phyloP scores from a whole-genome alignment of 1,140 invertebrate genomes.

The Proctacanthus coquilletti region DNA sequence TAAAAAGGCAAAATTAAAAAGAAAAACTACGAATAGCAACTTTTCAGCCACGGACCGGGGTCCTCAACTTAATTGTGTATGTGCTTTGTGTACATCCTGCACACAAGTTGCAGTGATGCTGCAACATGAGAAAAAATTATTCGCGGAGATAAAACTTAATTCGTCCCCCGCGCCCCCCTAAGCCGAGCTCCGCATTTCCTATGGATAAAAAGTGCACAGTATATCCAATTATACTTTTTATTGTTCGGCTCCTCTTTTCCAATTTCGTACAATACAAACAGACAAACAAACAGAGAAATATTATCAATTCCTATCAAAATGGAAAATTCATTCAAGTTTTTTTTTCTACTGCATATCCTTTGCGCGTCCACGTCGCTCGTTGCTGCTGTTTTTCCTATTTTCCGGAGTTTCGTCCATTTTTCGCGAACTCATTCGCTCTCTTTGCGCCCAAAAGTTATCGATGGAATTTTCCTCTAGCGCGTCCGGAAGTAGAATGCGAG shows the following conservation, averaged over 20 bases:
- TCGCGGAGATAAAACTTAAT: not conserved
- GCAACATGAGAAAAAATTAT: not conserved
- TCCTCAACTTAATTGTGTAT: too few relatives aligned
- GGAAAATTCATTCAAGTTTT: not conserved
- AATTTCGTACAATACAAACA: constrained; percentile 1
- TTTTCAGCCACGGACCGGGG: too few relatives aligned
- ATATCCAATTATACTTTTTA: constrained; percentile 1
- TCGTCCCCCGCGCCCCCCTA: not conserved
- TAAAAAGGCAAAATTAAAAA: too few relatives aligned
- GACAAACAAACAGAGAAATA: constrained; percentile 1
- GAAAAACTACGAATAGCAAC: too few relatives aligned
- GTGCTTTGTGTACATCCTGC: too few relatives aligned
- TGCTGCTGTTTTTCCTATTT: not conserved
- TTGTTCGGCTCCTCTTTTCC: not conserved
- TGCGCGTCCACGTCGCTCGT: not conserved
- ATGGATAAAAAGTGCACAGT: not conserved
- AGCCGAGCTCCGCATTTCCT: not conserved
- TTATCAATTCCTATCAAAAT: constrained; percentile 1
- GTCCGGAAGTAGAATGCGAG: not conserved
- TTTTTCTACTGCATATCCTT: not conserved
- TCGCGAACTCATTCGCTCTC: not conserved
- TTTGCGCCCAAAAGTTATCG: not conserved
- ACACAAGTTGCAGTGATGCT: too few relatives aligned
- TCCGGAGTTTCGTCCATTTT: not conserved
- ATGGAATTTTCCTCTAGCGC: not conserved